phyloP scores from a whole-genome alignment of 2,797 vertebrate genomes.

The Rhinogobio ventralis region DNA sequence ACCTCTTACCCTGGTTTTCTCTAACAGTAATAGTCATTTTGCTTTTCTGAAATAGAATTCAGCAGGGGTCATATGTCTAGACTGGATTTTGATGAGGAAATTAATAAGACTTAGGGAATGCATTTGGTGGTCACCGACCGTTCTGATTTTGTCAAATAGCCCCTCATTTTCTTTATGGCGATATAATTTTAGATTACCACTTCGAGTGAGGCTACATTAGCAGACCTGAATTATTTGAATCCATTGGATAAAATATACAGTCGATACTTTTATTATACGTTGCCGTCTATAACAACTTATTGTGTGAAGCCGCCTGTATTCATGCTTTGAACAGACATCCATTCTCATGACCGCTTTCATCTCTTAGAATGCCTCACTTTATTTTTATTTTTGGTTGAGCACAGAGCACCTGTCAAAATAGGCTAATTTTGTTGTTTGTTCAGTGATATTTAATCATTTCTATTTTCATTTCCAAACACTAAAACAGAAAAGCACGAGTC shows the following conservation, averaged over 20 bases:
- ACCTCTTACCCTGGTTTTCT: conserved; percentile 31
- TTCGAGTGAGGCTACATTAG: conserved; percentile 24
- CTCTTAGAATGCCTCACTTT: background rate
- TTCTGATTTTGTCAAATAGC: background rate
- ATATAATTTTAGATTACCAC: conserved; percentile 39
- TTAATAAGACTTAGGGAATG: conserved; percentile 27
- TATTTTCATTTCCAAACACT: background rate
- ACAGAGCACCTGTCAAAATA: conserved; percentile 8
- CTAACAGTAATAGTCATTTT: conserved; percentile 39
- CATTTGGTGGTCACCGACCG: conserved; percentile 9
- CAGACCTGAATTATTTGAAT: conserved; percentile 9
- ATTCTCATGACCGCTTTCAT: background rate
- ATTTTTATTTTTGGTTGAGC: background rate
- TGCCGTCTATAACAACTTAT: background rate
- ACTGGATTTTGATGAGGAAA: conserved; percentile 13
- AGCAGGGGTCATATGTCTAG: conserved; percentile 32
- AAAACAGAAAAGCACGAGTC: background rate
- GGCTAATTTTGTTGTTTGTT: background rate
- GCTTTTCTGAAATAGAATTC: conserved; percentile 42
- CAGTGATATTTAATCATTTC: background rate
- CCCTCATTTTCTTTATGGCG: conserved; percentile 29
- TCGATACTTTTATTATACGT: background rate
- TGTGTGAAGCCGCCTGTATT: background rate
- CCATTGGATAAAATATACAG: background rate
- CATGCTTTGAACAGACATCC: background rate